A percentile compares a stretch with the other conserved stretches of the same genome.
These are phyloP conservation scores for Onchidella celtica DNA, from an alignment of 2,888 invertebrate genomes.

Conservation along the genomic window DNA sequence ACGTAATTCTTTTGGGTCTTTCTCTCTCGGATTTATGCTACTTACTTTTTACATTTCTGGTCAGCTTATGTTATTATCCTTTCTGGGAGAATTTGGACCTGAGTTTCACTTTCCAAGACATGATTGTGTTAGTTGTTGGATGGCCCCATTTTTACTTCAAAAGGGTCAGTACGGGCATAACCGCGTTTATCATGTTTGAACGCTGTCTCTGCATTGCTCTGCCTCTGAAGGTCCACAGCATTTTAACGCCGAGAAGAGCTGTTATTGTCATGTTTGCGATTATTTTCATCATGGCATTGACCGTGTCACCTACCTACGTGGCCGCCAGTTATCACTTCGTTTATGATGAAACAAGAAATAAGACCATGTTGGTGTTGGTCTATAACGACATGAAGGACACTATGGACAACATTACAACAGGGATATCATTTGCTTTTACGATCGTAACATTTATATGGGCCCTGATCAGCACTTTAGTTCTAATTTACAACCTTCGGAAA, in stretches of 20 bases:
- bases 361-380: not conserved
- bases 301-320: not conserved
- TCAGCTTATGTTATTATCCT: not conserved
- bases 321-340: not conserved
- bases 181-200: not conserved
- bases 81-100: not conserved
- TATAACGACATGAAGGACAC: not conserved
- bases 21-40: not conserved
- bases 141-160: conserved; percentile 3
- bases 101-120: not conserved
- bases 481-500: not conserved
- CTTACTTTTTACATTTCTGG: not conserved
- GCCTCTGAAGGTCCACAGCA: not conserved
- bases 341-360: not conserved
- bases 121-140: not conserved
- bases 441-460: not conserved
- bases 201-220: conserved; percentile 10
- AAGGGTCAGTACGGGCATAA: not conserved
- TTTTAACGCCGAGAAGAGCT: conserved; percentile 1
- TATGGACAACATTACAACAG: conserved; percentile 2
- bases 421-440: not conserved
- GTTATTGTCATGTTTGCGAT: not conserved
- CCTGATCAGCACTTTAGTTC: not conserved
- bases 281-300: not conserved
- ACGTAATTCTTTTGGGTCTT: not conserved